phyloP scores from a whole-genome alignment of 2,888 invertebrate species.

The Oligia strigilis region DNA sequence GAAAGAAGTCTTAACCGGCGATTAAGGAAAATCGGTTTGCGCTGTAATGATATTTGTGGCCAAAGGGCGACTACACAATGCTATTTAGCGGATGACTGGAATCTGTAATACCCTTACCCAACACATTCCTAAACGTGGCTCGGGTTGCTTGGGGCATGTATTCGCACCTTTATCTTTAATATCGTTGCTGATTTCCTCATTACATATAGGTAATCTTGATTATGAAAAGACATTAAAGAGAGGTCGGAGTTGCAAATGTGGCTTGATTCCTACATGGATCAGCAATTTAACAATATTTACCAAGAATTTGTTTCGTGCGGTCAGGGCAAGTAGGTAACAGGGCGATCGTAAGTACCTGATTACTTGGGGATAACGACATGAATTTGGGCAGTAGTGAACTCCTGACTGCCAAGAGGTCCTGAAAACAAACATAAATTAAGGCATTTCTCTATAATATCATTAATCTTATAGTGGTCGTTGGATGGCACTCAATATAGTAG shows the following conservation, averaged over 20 bases:
- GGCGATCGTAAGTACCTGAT: background rate
- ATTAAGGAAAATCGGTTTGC: constrained; percentile 46
- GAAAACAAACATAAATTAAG: background rate
- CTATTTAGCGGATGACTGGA: constrained; percentile 54
- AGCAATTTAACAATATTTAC: constrained; percentile 11
- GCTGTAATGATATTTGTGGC: constrained; percentile 43
- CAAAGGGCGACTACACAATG: constrained; percentile 44
- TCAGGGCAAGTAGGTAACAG: background rate
- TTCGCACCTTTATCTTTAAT: constrained; percentile 46
- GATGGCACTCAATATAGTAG: background rate
- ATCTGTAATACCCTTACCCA: constrained; percentile 49
- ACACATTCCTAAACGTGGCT: constrained; percentile 45
- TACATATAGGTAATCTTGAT: constrained; percentile 32
- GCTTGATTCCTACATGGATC: background rate
- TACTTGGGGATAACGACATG: background rate
- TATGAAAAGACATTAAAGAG: constrained; percentile 24
- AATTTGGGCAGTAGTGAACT: background rate
- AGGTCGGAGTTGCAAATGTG: constrained; percentile 18
- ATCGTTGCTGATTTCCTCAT: constrained; percentile 47
- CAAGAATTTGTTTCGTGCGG: constrained; percentile 10
- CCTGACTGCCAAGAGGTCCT: background rate
- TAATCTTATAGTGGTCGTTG: background rate
- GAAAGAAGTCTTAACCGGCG: constrained; percentile 45
- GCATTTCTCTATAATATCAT: background rate
- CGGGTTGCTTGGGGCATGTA: constrained; percentile 28